phyloP scores from a whole-genome alignment of 2,888 invertebrate species.

The Blastobasis lacticolella region DNA sequence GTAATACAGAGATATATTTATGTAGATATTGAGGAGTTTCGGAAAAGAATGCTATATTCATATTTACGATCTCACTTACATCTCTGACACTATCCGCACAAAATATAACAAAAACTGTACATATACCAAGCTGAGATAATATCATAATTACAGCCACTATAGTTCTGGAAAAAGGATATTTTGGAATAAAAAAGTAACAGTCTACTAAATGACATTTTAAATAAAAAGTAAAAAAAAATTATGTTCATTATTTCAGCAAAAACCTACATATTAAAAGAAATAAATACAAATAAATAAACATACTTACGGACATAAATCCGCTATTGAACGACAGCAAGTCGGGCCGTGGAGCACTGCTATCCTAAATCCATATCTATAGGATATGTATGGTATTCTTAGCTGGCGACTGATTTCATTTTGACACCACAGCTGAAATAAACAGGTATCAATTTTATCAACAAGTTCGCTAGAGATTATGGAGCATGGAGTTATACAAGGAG shows the following conservation, averaged over 20 bases:
- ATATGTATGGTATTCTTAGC: conserved; percentile 36
- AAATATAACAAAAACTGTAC: conserved; percentile 42
- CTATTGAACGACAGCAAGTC: conserved; percentile 22
- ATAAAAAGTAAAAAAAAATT: too few relatives aligned
- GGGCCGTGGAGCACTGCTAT: conserved; percentile 45
- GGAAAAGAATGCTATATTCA: too few relatives aligned
- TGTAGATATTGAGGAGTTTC: too few relatives aligned
- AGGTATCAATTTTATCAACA: neutral
- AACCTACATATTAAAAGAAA: too few relatives aligned
- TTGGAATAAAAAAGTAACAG: neutral
- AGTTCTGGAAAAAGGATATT: conserved; percentile 25
- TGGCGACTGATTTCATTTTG: conserved; percentile 40
- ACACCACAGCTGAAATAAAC: conserved; percentile 33
- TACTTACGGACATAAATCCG: conserved; percentile 41
- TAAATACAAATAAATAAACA: neutral
- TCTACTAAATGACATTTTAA: too few relatives aligned
- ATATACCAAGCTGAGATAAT: conserved; percentile 44
- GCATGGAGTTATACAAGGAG: too few relatives aligned
- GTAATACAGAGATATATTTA: too few relatives aligned
- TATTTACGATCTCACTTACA: conserved; percentile 28
- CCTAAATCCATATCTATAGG: conserved; percentile 50
- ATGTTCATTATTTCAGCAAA: too few relatives aligned
- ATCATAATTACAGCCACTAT: conserved; percentile 43
- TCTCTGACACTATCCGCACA: conserved; percentile 46
- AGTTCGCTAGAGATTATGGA: too few relatives aligned